Evolutionary conservation across 2,113 vertebrate genomes (phyloP), one percentile per base, ranked within the genome.

Genomic region (Spizaetus ornatus): DNA sequence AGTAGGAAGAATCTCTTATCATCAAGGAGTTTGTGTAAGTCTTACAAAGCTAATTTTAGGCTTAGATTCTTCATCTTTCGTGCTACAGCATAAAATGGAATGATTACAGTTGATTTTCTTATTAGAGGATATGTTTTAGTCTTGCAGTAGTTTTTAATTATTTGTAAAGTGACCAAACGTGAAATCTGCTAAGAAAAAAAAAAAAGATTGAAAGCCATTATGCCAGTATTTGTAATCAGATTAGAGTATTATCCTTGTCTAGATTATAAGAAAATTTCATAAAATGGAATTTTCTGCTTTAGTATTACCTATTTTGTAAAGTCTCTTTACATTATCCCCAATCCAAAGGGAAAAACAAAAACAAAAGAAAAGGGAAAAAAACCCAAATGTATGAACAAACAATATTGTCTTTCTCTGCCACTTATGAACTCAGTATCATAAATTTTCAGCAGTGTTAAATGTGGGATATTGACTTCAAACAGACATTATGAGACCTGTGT

Each of bases 401-500:
- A 58, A 14, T 47, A 38, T 17, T 53, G 3, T 47, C 13, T 21
- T 82, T 59, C 19, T 63, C 65, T 78, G 77, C 71, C 67, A 81
- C 61, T 58, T 96, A 67, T 58, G 26, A 87, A 82, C 63, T 87
- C 66, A 65, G 70, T 73, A 71, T 90, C 59, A 80, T 79, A 80
- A 80, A 90, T 95, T 96, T 82, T 90, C 47, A 55, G 70, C 56
- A 43, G 67, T 52, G 45, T 94, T 82, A 90, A 91, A 84, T 92
- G 73, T 95, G 86, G 67, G 67, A 86, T 95, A 89, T 69, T 96
- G 76, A 85, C 96, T 93, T 74, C 55, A 80, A 84, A 87, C 76
- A 92, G 86, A 86, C 8, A 19, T 43, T 29, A 7, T 48, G 18
- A 52, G 21, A 59, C 38, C 17, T 58, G 11, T 53, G 11, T 76